Evolutionary conservation across 2,113 vertebrate genomes (phyloP), one percentile per base, ranked within the genome.

Genomic region (Platycercus adscitus): DNA sequence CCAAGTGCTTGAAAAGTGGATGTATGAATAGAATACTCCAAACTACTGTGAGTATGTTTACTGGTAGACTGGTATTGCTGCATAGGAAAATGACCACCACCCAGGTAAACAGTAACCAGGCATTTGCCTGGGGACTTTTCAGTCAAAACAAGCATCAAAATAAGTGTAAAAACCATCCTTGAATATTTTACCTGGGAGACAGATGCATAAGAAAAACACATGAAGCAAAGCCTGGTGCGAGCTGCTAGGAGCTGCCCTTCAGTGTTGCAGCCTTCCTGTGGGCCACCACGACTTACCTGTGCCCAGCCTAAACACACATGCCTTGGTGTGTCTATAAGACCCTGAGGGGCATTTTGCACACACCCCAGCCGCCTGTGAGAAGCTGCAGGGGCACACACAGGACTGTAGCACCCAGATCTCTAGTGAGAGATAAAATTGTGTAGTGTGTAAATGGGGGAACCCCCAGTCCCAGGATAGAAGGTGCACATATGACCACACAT

Each of bases 221-320:
- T 16, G 24, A 88, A 37, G 4, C 11, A 49, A 44, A 81, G 9
- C 21, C 26, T 46, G 14, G 9, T 35, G 13, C 23, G 5, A 17
- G 26, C 5, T n/a, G 21, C 18, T 35, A 61, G 41, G 44, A 39
- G 39, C 19, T 60, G 13, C 20, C 7, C 52, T 53, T 37, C 11
- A 29, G 24, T 0, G 0, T n/a, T 11, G 1, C 23, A 68, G 10
- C 20, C 21, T 79, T 73, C 9, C 14, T 2, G 1, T 1, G 2
- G 47, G 13, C 7, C 39, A n/a, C n/a, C 17, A 37, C 0, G 1
- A 69, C 24, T 7, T 2, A 1, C 28, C 39, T 25, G 12, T 19
- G 18, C 17, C 8, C 64, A 41, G 41, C 16, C 44, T 15, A 28
- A 41, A 14, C 33, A 47, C 11, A n/a, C 17, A 12, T 23, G 39